phyloP scores from a whole-genome alignment of 2,113 vertebrate genomes.

The Cinclus cinclus region DNA sequence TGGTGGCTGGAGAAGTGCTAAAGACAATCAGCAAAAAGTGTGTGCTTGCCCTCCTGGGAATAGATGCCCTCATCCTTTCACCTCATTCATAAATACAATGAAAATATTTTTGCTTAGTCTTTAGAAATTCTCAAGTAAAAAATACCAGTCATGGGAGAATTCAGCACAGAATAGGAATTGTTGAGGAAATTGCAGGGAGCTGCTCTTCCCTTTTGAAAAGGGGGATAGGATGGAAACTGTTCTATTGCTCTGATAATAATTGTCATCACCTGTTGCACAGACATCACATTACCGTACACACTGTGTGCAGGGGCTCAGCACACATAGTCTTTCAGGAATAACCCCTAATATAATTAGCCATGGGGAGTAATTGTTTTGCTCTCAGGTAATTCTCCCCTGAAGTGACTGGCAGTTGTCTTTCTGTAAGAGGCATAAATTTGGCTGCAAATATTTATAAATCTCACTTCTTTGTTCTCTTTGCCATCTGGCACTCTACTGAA shows the following conservation, averaged over 20 bases:
- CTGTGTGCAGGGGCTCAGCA: neutral
- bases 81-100: neutral
- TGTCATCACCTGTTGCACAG: neutral
- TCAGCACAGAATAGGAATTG: neutral
- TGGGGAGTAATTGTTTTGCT: neutral
- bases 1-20: neutral
- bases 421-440: neutral
- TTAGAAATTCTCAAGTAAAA: neutral
- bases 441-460: neutral
- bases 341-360: neutral
- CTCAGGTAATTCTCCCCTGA: neutral
- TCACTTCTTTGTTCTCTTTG: slow-evolving; percentile 15
- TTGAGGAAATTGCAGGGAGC: neutral
- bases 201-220: neutral
- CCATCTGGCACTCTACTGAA: slow-evolving; percentile 20
- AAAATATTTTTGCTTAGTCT: neutral
- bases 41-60: neutral
- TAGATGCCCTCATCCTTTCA: neutral
- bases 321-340: neutral
- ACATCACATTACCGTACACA: fast-evolving
- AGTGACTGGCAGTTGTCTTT: neutral
- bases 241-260: neutral
- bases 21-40: neutral
- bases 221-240: neutral
- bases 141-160: neutral